A percentile compares a stretch with the other conserved stretches of the same genome.
These are phyloP conservation scores for Coptotermes formosanus DNA, from an alignment of 1,140 invertebrate genomes.

Conservation along the genomic window DNA sequence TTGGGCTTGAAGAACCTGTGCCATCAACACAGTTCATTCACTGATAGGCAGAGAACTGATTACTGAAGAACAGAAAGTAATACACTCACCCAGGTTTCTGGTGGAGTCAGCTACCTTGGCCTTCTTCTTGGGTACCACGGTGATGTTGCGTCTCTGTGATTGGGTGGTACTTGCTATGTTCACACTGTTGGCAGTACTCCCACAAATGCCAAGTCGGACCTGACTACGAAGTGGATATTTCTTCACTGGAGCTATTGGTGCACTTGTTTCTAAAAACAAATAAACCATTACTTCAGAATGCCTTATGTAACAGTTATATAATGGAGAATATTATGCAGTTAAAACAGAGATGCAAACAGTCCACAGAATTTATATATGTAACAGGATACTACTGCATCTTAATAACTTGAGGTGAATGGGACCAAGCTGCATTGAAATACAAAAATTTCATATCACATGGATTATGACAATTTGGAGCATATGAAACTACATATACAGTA, in stretches of 20 bases:
- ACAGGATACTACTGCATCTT: too few relatives aligned
- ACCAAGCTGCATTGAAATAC: too few relatives aligned
- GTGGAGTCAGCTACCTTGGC: conserved; percentile 34
- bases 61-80: too few relatives aligned
- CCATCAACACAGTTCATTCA: too few relatives aligned
- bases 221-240: conserved; percentile 36
- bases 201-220: conserved; percentile 26
- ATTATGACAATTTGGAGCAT: too few relatives aligned
- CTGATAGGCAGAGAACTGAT: too few relatives aligned
- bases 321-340: not conserved
- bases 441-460: too few relatives aligned
- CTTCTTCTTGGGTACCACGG: conserved; percentile 37
- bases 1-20: too few relatives aligned
- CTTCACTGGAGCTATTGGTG: conserved; percentile 23
- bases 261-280: not conserved
- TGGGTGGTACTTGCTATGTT: conserved; percentile 7
- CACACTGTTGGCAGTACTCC: conserved; percentile 22
- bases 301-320: not conserved
- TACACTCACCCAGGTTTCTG: conserved; percentile 32
- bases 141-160: conserved; percentile 25
- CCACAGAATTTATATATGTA: too few relatives aligned
- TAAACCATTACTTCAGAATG: not conserved
- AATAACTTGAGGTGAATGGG: too few relatives aligned
- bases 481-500: too few relatives aligned
- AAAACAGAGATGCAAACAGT: not conserved